Evolutionary conservation across 92 coral and sea anemone genomes (phyloP).

Genomic region (Phenganax marumi): DNA sequence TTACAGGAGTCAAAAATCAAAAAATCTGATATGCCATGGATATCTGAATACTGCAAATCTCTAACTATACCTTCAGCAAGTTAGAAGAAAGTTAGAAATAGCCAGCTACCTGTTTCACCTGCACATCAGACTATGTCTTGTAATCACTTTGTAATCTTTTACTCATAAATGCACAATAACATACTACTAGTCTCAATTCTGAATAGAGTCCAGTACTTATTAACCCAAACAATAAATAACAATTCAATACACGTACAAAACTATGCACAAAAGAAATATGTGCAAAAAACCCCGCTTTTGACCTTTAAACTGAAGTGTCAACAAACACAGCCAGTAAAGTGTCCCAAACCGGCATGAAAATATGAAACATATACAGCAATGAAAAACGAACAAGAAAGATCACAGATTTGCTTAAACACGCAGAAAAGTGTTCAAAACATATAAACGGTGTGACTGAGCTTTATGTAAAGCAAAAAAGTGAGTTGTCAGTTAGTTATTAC

Average conservation of each 20-base stretch:
- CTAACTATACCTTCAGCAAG: too few species aligned
- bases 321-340: not conserved
- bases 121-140: not conserved
- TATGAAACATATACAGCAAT: not conserved
- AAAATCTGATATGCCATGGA: too few species aligned
- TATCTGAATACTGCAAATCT: too few species aligned
- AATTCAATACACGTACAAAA: not conserved
- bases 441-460: not conserved
- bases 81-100: not conserved
- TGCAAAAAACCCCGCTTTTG: not conserved
- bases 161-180: not conserved
- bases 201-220: not conserved
- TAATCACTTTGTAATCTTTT: too few species aligned
- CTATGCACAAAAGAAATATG: not conserved
- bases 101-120: not conserved
- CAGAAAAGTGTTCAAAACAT: not conserved
- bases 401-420: not conserved
- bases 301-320: slow-evolving; percentile 4
- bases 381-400: not conserved
- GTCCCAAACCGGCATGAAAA: slow-evolving; percentile 5
- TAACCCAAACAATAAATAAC: not conserved
- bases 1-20: too few species aligned
- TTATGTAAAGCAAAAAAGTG: not conserved
- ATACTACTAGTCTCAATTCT: not conserved
- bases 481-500: not conserved